These are phyloP conservation scores for Pelochelys cantorii DNA, from an alignment of 2,797 vertebrate species.

Conservation along the genomic window DNA sequence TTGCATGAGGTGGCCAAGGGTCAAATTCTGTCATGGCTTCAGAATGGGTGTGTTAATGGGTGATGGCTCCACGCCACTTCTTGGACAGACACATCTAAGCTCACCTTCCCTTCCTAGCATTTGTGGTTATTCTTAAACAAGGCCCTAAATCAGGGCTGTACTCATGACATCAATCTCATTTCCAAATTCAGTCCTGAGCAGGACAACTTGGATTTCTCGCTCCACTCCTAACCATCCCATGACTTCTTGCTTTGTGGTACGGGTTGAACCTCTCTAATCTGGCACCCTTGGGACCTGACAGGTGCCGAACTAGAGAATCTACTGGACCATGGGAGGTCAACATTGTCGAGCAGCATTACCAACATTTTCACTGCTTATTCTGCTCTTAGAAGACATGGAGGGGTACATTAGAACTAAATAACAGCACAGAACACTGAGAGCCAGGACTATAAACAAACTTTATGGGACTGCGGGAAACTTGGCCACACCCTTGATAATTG, in stretches of 20 bases:
- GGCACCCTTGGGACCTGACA: background rate
- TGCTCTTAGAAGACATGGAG: too few species aligned
- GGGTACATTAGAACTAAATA: too few species aligned
- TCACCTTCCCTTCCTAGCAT: background rate
- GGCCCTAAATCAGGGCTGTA: slow-evolving; percentile 20
- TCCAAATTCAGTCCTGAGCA: slow-evolving; percentile 12
- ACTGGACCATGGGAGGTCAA: too few species aligned
- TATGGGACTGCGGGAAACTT: too few species aligned
- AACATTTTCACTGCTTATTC: too few species aligned
- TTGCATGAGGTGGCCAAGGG: slow-evolving; percentile 21
- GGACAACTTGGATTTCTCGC: background rate
- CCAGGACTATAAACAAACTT: too few species aligned
- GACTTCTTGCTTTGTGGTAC: background rate
- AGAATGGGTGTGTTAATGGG: slow-evolving; percentile 27
- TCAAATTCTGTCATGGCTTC: slow-evolving; percentile 32
- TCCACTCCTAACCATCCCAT: slow-evolving; percentile 1
- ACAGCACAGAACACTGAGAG: too few species aligned
- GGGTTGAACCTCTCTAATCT: background rate
- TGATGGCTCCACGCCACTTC: background rate
- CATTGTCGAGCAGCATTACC: too few species aligned
- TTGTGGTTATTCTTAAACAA: slow-evolving; percentile 27
- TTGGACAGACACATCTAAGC: background rate
- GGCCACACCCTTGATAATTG: too few species aligned
- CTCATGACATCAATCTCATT: background rate
- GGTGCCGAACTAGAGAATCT: too few species aligned